Conservation (phyloP, 1,140 invertebrate species). For the Drepana arcuata region DNA sequence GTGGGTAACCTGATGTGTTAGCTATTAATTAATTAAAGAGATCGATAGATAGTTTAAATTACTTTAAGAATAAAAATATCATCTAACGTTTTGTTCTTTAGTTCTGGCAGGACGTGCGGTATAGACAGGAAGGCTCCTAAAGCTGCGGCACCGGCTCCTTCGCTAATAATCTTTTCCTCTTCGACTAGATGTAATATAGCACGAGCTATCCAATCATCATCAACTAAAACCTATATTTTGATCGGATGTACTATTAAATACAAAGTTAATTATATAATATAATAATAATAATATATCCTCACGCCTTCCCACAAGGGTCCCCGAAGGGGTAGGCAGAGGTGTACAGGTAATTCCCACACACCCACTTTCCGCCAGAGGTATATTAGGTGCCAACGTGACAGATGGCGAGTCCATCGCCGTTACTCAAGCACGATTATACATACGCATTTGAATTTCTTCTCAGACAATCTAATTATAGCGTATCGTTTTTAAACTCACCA, state of each 20-base stretch:
- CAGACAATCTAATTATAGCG: not conserved
- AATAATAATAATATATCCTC: no score
- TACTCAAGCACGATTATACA: no score
- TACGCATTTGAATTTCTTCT: no score
- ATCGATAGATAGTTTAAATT: not conserved
- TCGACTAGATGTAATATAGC: slow-evolving; percentile 78
- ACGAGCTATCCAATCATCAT: slow-evolving; percentile 74
- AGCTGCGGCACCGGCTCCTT: slow-evolving; percentile 78
- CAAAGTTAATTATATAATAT: not conserved
- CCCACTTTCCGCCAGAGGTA: no score
- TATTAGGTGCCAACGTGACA: no score
- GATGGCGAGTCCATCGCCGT: no score
- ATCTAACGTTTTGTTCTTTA: slow-evolving; percentile 77
- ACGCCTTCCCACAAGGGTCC: no score
- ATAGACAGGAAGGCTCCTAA: slow-evolving; percentile 78
- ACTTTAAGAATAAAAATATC: not conserved
- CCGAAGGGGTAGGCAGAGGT: no score
- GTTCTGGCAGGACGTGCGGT: slow-evolving; percentile 75
- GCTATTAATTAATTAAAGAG: no score
- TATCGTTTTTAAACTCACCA: slow-evolving; percentile 41
- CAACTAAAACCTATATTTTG: slow-evolving; percentile 41
- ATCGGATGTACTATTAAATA: not conserved
- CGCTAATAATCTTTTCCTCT: slow-evolving; percentile 78
- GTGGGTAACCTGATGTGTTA: no score
- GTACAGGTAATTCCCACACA: no score